Evolutionary conservation across 2,797 vertebrate species (phyloP).

Genomic region (Bufotes viridis): DNA sequence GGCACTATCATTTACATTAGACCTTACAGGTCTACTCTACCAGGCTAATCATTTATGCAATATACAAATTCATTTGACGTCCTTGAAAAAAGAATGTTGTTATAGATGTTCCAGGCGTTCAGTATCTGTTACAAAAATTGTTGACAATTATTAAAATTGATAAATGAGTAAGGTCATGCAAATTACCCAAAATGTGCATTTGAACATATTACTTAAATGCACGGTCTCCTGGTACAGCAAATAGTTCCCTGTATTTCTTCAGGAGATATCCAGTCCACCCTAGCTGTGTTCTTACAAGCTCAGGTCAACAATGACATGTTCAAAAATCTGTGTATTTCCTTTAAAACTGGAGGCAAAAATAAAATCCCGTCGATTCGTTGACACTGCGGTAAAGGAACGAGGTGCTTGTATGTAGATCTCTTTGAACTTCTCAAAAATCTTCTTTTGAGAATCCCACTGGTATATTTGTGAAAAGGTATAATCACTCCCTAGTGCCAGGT

Average conservation of each 20-base stretch:
- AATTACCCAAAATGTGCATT: constrained; percentile 70
- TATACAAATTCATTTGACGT: neutral
- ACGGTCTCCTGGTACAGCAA: neutral
- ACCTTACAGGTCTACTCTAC: neutral
- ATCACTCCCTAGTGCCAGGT: constrained; percentile 95
- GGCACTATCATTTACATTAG: constrained; percentile 14
- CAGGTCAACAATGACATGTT: constrained; percentile 92
- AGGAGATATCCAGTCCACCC: constrained; percentile 2
- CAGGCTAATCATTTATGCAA: neutral
- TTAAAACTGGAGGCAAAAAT: constrained; percentile 98
- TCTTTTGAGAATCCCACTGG: constrained; percentile 89
- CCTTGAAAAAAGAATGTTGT: constrained; percentile 33
- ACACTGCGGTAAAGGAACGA: constrained; percentile 94
- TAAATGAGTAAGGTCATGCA: constrained; percentile 71
- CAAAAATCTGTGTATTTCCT: constrained; percentile 95
- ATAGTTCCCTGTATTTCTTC: neutral
- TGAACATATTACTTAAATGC: constrained; percentile 69
- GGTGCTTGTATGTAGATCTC: constrained; percentile 97
- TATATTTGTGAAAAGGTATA: constrained; percentile 98
- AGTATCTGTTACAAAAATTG: constrained; percentile 61
- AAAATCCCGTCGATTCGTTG: constrained; percentile 94
- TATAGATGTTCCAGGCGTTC: constrained; percentile 63
- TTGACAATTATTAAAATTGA: constrained; percentile 66
- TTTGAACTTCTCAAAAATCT: constrained; percentile 90
- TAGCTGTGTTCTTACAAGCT: constrained; percentile 71